These are phyloP conservation scores for Guaruba guarouba DNA, from an alignment of 2,113 vertebrate species.

Conservation along the genomic window DNA sequence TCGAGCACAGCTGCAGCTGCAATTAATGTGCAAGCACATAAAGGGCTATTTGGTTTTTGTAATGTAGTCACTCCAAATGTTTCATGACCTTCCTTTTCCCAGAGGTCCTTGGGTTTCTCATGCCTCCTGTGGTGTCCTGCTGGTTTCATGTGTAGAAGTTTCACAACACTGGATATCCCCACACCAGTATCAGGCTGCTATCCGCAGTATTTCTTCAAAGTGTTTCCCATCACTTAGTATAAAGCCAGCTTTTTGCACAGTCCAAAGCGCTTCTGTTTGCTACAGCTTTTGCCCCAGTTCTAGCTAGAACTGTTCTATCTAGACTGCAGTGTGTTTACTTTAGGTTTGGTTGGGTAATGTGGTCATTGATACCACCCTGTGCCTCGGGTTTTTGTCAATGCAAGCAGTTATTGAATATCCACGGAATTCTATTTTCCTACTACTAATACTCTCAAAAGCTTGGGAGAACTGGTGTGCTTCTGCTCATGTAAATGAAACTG, in stretches of 20 bases:
- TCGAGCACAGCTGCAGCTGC: neutral
- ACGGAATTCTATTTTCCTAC: neutral
- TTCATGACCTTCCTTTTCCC: neutral
- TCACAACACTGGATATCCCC: neutral
- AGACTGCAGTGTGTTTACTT: neutral
- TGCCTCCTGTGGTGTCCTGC: neutral
- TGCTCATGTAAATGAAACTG: neutral
- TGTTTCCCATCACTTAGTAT: neutral
- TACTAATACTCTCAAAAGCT: neutral
- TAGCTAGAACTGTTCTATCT: neutral
- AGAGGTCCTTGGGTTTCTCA: neutral
- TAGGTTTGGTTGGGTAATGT: neutral
- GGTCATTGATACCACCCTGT: neutral
- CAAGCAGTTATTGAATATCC: neutral
- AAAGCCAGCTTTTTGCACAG: neutral
- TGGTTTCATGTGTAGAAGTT: accelerated
- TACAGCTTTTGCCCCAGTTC: neutral
- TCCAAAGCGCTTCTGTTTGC: neutral
- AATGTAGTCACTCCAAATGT: neutral
- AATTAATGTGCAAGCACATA: neutral
- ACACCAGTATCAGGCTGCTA: neutral
- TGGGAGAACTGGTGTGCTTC: neutral
- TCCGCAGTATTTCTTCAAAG: neutral
- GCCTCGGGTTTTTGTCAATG: neutral
- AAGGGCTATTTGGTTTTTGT: neutral